These are phyloP conservation scores for Platyura marginata DNA, from an alignment of 1,140 invertebrate species.

Conservation along the genomic window DNA sequence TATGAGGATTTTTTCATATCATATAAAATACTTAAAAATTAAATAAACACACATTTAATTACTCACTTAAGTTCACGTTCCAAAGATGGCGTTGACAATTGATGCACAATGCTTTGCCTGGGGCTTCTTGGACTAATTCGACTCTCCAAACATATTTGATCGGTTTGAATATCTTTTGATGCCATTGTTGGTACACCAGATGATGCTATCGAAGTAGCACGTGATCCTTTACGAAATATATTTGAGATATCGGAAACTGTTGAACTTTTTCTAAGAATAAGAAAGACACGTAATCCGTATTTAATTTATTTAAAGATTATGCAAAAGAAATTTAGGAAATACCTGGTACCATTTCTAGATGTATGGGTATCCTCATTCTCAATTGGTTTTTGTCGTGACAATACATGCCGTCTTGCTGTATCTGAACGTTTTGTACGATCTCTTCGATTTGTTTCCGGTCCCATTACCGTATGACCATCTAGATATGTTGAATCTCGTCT, in stretches of 20 bases:
- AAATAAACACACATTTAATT: no score
- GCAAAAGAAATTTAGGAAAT: slow-evolving; percentile 12
- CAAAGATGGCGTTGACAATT: slow-evolving; percentile 21
- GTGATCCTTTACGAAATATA: slow-evolving; percentile 22
- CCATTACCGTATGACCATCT: slow-evolving; percentile 51
- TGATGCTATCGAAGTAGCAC: slow-evolving; percentile 13
- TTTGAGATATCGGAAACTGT: slow-evolving; percentile 23
- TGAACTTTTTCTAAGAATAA: slow-evolving; percentile 12
- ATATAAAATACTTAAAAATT: no score
- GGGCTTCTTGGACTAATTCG: background rate
- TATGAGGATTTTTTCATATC: no score
- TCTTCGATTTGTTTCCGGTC: slow-evolving; percentile 47
- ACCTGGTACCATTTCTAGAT: background rate
- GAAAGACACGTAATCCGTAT: background rate
- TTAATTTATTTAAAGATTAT: slow-evolving; percentile 4
- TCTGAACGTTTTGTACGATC: slow-evolving; percentile 30
- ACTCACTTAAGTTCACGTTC: slow-evolving; percentile 8
- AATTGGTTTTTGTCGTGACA: slow-evolving; percentile 53
- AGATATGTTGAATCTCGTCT: slow-evolving; percentile 32
- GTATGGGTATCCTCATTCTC: slow-evolving; percentile 28
- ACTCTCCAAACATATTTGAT: slow-evolving; percentile 7
- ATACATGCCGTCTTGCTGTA: slow-evolving; percentile 49
- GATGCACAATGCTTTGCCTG: slow-evolving; percentile 18
- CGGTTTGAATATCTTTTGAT: slow-evolving; percentile 18
- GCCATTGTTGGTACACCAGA: slow-evolving; percentile 23